Percentiles rank a stretch among this genome's conserved stretches.
Conservation (phyloP, 2,113 vertebrate genomes). For the Gopherus flavomarginatus region DNA sequence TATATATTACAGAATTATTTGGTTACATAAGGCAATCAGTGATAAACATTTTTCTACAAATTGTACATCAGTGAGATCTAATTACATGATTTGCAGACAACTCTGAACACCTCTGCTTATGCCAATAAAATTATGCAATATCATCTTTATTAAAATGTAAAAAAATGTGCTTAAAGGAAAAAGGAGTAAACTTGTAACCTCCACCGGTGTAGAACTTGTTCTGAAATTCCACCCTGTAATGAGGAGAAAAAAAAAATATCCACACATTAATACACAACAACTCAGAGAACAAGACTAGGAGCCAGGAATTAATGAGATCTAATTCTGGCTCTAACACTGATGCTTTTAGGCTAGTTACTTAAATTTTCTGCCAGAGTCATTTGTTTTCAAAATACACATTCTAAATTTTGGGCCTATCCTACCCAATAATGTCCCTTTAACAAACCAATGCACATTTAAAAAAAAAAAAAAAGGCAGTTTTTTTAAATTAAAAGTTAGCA, state of each 20-base stretch:
- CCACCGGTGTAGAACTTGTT: slow-evolving; percentile 95
- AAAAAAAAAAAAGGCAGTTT: not conserved
- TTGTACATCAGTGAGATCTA: slow-evolving; percentile 47
- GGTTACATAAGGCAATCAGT: slow-evolving; percentile 86
- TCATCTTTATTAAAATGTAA: slow-evolving; percentile 85
- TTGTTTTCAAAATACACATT: not conserved
- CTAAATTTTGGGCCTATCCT: not conserved
- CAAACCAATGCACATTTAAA: not conserved
- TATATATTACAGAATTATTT: slow-evolving; percentile 77
- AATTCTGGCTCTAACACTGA: not conserved
- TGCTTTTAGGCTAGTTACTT: not conserved
- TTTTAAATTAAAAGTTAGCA: not conserved
- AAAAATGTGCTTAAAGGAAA: slow-evolving; percentile 90
- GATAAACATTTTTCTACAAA: slow-evolving; percentile 66
- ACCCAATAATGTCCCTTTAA: not conserved
- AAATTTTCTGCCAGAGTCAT: not conserved
- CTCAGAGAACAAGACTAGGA: not conserved
- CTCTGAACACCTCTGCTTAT: slow-evolving; percentile 29
- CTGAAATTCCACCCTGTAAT: slow-evolving; percentile 97
- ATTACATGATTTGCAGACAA: slow-evolving; percentile 53
- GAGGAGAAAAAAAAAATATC: slow-evolving; percentile 33
- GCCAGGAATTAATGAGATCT: not conserved
- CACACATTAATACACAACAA: not conserved
- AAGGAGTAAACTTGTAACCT: slow-evolving; percentile 94
- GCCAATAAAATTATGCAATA: slow-evolving; percentile 73